phyloP scores from a whole-genome alignment of 2,797 vertebrate species.

The Ctenochaetus hawaiiensis region DNA sequence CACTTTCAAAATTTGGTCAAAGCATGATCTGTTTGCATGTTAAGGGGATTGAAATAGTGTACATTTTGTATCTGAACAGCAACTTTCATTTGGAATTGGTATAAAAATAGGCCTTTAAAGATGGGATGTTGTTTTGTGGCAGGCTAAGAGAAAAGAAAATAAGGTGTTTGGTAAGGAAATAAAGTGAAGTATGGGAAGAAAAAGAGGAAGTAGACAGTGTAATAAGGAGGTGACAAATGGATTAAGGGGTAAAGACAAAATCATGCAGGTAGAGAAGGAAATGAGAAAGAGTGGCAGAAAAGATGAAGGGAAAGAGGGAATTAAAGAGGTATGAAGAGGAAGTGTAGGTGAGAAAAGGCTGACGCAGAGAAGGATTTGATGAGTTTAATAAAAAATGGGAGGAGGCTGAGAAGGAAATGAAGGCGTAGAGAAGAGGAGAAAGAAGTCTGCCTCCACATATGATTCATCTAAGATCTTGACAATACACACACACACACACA shows the following conservation, averaged over 20 bases:
- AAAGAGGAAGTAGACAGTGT: neutral
- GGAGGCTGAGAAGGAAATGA: neutral
- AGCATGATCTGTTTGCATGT: conserved; percentile 5
- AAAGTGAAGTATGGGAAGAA: neutral
- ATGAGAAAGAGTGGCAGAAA: neutral
- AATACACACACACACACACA: neutral
- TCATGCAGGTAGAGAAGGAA: neutral
- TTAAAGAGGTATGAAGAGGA: neutral
- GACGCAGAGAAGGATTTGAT: neutral
- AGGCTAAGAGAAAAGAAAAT: neutral
- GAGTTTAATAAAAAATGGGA: too few species aligned
- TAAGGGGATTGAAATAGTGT: conserved; percentile 5
- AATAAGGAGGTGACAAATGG: neutral
- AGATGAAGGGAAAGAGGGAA: neutral
- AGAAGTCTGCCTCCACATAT: neutral
- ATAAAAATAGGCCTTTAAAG: conserved; percentile 8
- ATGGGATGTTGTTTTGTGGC: conserved; percentile 1
- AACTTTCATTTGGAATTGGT: conserved; percentile 20
- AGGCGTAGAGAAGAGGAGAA: neutral
- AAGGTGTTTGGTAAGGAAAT: conserved; percentile 5
- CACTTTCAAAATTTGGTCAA: conserved; percentile 43
- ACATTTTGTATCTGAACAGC: neutral
- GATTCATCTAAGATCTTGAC: conserved; percentile 25
- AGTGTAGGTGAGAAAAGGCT: neutral
- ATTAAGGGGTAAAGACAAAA: neutral